Evolutionary conservation across 2,888 invertebrate genomes (phyloP), one percentile per base, ranked within the genome.

Genomic region (Leucoma salicis): DNA sequence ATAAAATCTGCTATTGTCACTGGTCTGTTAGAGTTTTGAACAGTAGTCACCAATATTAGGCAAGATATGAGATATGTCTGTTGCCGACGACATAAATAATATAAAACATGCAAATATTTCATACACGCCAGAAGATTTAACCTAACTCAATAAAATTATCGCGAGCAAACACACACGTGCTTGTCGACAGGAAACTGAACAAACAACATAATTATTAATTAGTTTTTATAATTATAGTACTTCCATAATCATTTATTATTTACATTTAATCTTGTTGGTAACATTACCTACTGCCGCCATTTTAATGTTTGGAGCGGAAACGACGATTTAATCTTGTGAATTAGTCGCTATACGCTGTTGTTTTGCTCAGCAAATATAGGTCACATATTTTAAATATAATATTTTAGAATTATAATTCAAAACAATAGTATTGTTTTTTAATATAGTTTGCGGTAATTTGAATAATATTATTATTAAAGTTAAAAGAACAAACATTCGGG

Each of bases 271-370:
- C 43, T 43, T 6, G 34, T 35, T 39, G 15, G 6, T 10, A 38
- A 39, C 31, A 15, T 25, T 39, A n/a, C n/a, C 4, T 27, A 39
- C 31, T 39, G 31, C 14, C 16, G 25, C 14, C 16, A 14, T 31
- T 37, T 34, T 11, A 16, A 31, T 39, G 39, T 35, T 39, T 35
- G 32, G 25, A 35, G 37, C 59, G 57, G 57, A 60, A 56, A 39
- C 44, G 27, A 42, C 47, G 46, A 59, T 59, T 45, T 41, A 47
- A 57, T 57, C 45, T 27, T 2, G 10, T 27, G 14, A 7, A 13
- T 29, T 29, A 11, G 29, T 13, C 29, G 21, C 27, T 1, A 2
- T 18, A 18, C 18, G 27, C n/a, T 4, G 7, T 27, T 27, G 27
- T 27, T 27, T 27, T 27, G n/a, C n/a, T 27, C n/a, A n/a, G n/a